Percentiles rank a stretch among this genome's conserved stretches.
phyloP scores from a whole-genome alignment of 2,888 invertebrate species.

The Apotomis capreana region DNA sequence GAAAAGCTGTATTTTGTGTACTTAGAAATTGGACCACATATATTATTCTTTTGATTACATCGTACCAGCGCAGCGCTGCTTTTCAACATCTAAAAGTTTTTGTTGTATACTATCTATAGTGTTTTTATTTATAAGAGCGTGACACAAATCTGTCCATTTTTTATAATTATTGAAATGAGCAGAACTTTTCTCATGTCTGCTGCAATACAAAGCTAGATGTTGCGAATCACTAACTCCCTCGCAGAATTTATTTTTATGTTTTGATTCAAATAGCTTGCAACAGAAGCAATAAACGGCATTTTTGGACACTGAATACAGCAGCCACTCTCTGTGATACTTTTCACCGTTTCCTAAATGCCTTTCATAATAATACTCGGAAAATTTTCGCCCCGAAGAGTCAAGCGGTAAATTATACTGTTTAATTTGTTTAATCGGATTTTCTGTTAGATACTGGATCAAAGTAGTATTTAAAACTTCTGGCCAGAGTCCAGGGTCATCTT shows the following conservation, averaged over 20 bases:
- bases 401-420: constrained; percentile 41
- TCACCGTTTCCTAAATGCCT: constrained; percentile 43
- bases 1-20: constrained; percentile 42
- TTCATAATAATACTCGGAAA: constrained; percentile 31
- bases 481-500: constrained; percentile 39
- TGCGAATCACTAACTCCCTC: too few relatives aligned
- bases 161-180: too few relatives aligned
- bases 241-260: constrained; percentile 9
- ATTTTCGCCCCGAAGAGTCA: constrained; percentile 17
- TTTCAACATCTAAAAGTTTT: constrained; percentile 42
- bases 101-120: constrained; percentile 37
- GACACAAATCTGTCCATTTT: too few relatives aligned
- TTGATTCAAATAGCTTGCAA: constrained; percentile 36
- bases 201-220: too few relatives aligned
- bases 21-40: constrained; percentile 43
- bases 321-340: constrained; percentile 43
- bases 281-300: constrained; percentile 42
- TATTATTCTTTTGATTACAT: constrained; percentile 42
- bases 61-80: constrained; percentile 43
- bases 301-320: constrained; percentile 43
- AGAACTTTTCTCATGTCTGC: too few relatives aligned
- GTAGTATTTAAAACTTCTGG: constrained; percentile 43
- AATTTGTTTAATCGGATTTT: constrained; percentile 39
- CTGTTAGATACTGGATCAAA: constrained; percentile 28
- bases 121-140: background rate